phyloP scores from a whole-genome alignment of 2,888 invertebrate genomes.

The Drosophila recens region DNA sequence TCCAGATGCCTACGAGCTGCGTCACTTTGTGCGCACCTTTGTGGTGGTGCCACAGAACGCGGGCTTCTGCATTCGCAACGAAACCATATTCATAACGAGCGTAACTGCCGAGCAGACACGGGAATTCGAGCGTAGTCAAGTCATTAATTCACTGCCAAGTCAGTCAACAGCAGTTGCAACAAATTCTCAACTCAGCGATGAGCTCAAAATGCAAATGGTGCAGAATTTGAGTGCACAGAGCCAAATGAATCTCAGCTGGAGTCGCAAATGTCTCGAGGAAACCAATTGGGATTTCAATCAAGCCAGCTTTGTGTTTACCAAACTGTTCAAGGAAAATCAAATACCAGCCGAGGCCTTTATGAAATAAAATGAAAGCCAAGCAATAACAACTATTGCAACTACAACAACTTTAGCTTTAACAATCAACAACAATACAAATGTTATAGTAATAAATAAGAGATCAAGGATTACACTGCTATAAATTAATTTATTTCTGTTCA shows the following conservation, averaged over 20 bases:
- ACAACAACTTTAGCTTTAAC: not conserved
- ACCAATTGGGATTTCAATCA: slow-evolving; percentile 94
- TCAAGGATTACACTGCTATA: no score
- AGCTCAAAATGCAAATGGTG: slow-evolving; percentile 90
- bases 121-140: slow-evolving; percentile 62
- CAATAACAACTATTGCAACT: not conserved
- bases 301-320: slow-evolving; percentile 91
- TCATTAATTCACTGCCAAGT: slow-evolving; percentile 63
- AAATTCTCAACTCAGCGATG: slow-evolving; percentile 84
- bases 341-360: slow-evolving; percentile 94
- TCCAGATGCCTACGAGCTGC: slow-evolving; percentile 84
- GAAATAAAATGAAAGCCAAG: slow-evolving; percentile 86
- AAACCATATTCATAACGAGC: slow-evolving; percentile 91
- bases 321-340: slow-evolving; percentile 91
- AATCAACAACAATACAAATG: not conserved
- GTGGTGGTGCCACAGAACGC: slow-evolving; percentile 91
- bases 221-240: slow-evolving; percentile 89
- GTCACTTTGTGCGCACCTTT: slow-evolving; percentile 92
- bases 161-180: slow-evolving; percentile 64
- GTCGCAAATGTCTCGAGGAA: slow-evolving; percentile 90
- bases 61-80: slow-evolving; percentile 95
- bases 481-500: no score
- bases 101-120: slow-evolving; percentile 89
- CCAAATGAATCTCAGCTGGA: slow-evolving; percentile 68
- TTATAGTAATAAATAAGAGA: not conserved